Conservation (phyloP, 1,140 invertebrate species). For the Xylocopa sonorina region DNA sequence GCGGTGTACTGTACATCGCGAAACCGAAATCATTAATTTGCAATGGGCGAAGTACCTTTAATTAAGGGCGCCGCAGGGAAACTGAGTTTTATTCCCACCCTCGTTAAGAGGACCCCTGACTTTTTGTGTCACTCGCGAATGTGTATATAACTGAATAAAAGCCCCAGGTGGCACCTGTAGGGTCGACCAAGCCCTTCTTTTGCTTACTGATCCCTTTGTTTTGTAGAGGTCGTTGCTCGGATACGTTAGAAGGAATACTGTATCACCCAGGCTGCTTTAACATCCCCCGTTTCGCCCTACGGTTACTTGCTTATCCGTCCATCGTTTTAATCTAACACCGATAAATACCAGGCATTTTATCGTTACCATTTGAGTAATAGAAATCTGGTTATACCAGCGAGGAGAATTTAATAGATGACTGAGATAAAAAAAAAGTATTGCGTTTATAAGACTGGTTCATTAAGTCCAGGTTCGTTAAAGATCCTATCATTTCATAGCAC, state of each 20-base stretch:
- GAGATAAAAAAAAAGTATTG: no score
- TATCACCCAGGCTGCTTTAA: slow-evolving; percentile 1
- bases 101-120: slow-evolving; percentile 15
- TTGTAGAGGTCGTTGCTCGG: slow-evolving; percentile 42
- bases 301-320: neutral
- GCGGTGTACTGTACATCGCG: neutral
- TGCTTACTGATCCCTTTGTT: slow-evolving; percentile 40
- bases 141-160: slow-evolving; percentile 42
- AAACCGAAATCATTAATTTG: slow-evolving; percentile 1
- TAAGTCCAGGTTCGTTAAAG: no score
- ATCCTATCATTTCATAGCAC: no score
- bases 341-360: neutral
- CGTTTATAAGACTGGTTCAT: no score
- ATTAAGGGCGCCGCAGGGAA: slow-evolving; percentile 12
- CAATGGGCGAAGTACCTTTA: slow-evolving; percentile 13
- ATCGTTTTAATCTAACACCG: neutral
- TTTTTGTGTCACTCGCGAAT: slow-evolving; percentile 31
- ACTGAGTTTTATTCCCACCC: slow-evolving; percentile 36
- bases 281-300: neutral
- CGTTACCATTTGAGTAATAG: no score
- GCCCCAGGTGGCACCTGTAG: slow-evolving; percentile 17
- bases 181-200: slow-evolving; percentile 23
- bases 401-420: no score
- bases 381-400: neutral
- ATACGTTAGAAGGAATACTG: slow-evolving; percentile 21